These are phyloP conservation scores for Erebia epiphron DNA, from an alignment of 2,888 invertebrate genomes.

Conservation along the genomic window DNA sequence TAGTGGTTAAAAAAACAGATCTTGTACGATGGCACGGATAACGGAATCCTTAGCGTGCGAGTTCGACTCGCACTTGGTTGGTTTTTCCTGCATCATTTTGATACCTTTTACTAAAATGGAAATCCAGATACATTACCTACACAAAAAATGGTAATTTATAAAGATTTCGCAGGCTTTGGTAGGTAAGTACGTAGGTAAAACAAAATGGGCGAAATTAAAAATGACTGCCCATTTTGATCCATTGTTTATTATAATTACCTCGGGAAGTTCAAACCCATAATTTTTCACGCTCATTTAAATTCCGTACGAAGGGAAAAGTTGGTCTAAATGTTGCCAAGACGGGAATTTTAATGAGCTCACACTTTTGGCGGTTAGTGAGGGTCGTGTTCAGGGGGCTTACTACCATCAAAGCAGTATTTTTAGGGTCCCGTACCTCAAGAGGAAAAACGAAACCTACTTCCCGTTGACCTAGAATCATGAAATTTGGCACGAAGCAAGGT, in stretches of 20 bases:
- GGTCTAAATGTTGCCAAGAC: constrained; percentile 7
- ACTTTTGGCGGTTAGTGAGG: constrained; percentile 5
- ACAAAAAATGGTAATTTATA: background rate
- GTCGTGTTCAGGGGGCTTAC: background rate
- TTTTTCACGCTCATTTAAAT: constrained; percentile 16
- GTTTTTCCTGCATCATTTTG: too few species aligned
- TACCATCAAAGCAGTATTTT: too few species aligned
- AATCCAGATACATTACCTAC: too few species aligned
- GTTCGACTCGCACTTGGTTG: too few species aligned
- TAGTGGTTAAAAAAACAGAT: too few species aligned
- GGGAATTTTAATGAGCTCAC: constrained; percentile 12
- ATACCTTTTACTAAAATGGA: too few species aligned
- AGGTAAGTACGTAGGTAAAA: constrained; percentile 7
- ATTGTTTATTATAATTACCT: constrained; percentile 16
- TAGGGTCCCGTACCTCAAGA: too few species aligned
- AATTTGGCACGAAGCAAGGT: too few species aligned
- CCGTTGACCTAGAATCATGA: too few species aligned
- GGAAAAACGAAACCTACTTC: too few species aligned
- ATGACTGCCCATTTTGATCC: background rate
- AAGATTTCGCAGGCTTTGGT: background rate
- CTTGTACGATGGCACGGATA: too few species aligned
- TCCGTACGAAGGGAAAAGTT: constrained; percentile 9
- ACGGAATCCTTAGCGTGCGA: too few species aligned
- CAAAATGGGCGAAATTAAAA: constrained; percentile 8
- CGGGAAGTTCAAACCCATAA: constrained; percentile 5